phyloP scores from a whole-genome alignment of 23 tunicate species.

The Oikopleura albicans region DNA sequence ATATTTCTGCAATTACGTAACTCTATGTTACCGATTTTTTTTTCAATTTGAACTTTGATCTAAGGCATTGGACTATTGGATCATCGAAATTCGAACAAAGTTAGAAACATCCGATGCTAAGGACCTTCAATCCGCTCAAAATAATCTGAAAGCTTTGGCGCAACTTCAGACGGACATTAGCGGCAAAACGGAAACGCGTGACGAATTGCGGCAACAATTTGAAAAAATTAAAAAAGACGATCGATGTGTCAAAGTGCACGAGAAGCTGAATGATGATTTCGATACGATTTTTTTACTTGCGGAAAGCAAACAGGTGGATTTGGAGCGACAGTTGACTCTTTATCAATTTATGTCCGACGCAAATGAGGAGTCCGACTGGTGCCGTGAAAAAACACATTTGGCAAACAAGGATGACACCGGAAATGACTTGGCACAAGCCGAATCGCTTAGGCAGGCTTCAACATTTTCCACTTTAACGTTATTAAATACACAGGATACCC shows the following conservation, averaged over 20 bases:
- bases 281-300: neutral
- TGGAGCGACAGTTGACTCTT: neutral
- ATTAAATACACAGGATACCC: no score
- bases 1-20: no score
- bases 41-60: no score
- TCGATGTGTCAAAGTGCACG: neutral
- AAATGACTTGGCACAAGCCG: neutral
- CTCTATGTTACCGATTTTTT: no score
- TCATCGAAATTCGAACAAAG: neutral
- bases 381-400: slow-evolving; percentile 33
- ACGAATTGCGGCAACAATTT: neutral
- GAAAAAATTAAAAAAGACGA: neutral
- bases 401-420: slow-evolving; percentile 23
- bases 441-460: no score
- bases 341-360: slow-evolving; percentile 28
- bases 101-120: neutral
- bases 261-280: neutral
- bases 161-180: neutral
- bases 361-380: slow-evolving; percentile 65
- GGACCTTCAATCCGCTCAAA: neutral
- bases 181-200: neutral
- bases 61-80: neutral
- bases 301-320: neutral
- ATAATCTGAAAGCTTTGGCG: neutral
- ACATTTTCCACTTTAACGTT: no score